Base-by-base conservation (phyloP, 1,140 invertebrate species). In the Drosophila kikkawai region DNA sequence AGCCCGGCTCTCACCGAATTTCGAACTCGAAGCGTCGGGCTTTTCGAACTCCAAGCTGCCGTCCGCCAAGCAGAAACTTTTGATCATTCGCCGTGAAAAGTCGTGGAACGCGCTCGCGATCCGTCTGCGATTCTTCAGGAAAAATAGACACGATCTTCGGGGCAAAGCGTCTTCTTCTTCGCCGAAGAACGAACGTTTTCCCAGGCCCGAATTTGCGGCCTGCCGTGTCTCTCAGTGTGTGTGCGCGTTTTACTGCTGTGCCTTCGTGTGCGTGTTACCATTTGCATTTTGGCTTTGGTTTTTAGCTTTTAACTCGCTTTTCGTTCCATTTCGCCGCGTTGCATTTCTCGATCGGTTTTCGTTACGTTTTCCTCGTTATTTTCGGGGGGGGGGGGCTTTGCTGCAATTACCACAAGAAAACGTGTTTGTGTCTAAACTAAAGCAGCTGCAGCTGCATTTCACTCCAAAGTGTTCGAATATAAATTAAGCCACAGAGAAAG, bases 161-260 rank as follows among this genome's bases (percentile, higher is more conserved):
- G 51, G 51, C 51, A 55, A 37, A 55, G 51, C 51, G 51, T 55
- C 51, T 55, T 87, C 84, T 88, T 86, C 83, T 83, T 87, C 41
- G 68, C 47, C 61, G 84, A 87, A 88, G 84, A 87, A 87, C 81
- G 85, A 84, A 78, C 83, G 83, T 87, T 82, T 85, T 86, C 77
- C 79, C 67, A 69, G 29, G 42, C 42, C 59, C 34, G 19, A 55
- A 55, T 22, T 36, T 45, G 22, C 32, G 44, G 17, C 47, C 45
- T 22, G 13, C 47, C 39, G 44, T 45, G 48, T 66, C 22, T 53
- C 29, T 45, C 53, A 57, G 60, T 53, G 53, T 47, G 56, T 70
- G 71, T 67, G 65, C 45, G 64, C 34, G 53, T 22, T 2, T 39
- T 55, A 37, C 34, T 22, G 19, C 19, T 37, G 53, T 55, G 53